Conservation (phyloP, 1,140 invertebrate genomes). For the Aleiodes sp. region DNA sequence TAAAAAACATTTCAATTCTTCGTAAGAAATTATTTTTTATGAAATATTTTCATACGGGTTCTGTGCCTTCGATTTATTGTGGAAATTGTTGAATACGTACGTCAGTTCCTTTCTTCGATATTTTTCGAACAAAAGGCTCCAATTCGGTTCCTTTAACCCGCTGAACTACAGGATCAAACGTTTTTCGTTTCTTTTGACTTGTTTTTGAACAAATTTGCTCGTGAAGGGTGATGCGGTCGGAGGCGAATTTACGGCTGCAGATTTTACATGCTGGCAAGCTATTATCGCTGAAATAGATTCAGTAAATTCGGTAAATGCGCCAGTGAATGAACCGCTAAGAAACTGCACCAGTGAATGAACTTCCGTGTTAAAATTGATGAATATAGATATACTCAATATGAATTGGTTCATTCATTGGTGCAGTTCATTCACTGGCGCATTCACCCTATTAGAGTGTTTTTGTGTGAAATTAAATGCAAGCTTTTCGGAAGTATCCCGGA, state of each 20-base stretch:
- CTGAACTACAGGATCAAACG: slow-evolving; percentile 87
- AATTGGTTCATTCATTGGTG: no score
- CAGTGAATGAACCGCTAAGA: no score
- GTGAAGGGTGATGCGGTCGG: slow-evolving; percentile 83
- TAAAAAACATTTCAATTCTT: no score
- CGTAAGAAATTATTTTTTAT: not conserved
- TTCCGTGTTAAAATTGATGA: no score
- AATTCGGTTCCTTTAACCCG: slow-evolving; percentile 88
- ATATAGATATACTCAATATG: no score
- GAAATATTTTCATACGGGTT: slow-evolving; percentile 19
- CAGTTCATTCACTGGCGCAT: no score
- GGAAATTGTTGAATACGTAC: slow-evolving; percentile 48
- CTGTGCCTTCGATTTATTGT: no score
- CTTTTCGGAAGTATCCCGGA: no score
- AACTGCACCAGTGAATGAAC: no score
- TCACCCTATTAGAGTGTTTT: no score
- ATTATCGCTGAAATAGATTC: slow-evolving; percentile 8
- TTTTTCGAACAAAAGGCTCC: slow-evolving; percentile 75
- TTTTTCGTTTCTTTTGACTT: slow-evolving; percentile 81
- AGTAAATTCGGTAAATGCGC: not conserved
- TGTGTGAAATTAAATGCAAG: no score
- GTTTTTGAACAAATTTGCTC: slow-evolving; percentile 83
- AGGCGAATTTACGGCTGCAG: slow-evolving; percentile 79
- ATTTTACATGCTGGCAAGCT: slow-evolving; percentile 69
- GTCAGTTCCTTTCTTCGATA: slow-evolving; percentile 44